A percentile compares a stretch with the other conserved stretches of the same genome.
Conservation (phyloP, 2,113 vertebrate species). For the Lontra canadensis region DNA sequence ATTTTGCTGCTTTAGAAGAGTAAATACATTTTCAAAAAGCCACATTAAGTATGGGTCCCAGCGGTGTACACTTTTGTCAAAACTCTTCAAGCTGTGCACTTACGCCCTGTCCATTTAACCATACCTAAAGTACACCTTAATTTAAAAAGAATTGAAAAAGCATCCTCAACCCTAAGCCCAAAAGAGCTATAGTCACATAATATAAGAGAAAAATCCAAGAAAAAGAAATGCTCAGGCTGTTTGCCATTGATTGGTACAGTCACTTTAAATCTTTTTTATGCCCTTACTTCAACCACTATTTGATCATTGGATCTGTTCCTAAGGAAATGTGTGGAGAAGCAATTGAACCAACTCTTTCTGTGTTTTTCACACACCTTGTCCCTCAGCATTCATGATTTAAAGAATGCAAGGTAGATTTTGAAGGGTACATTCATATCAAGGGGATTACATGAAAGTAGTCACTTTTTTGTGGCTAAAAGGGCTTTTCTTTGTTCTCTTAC, state of each 20-base stretch:
- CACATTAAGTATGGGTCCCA: background rate
- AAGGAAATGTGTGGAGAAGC: background rate
- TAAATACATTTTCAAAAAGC: background rate
- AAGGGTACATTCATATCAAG: constrained; percentile 47
- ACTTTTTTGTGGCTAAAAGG: constrained; percentile 33
- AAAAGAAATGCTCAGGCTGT: background rate
- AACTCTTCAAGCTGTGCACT: background rate
- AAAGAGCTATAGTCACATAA: background rate
- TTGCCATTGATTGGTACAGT: constrained; percentile 31
- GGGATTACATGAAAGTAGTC: constrained; percentile 55
- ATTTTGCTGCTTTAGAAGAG: background rate
- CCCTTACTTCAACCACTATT: constrained; percentile 39
- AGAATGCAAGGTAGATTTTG: constrained; percentile 43
- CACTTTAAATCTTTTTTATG: constrained; percentile 23
- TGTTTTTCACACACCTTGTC: constrained; percentile 40
- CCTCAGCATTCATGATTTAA: constrained; percentile 47
- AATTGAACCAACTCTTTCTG: background rate
- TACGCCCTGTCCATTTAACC: background rate
- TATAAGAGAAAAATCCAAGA: background rate
- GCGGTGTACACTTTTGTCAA: background rate
- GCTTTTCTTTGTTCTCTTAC: constrained; percentile 59
- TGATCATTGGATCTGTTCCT: constrained; percentile 42
- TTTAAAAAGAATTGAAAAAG: background rate
- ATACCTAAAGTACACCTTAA: background rate
- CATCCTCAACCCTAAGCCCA: background rate